Evolutionary conservation across 2,797 vertebrate genomes (phyloP).

Genomic region (Sebastolobus altivelis): DNA sequence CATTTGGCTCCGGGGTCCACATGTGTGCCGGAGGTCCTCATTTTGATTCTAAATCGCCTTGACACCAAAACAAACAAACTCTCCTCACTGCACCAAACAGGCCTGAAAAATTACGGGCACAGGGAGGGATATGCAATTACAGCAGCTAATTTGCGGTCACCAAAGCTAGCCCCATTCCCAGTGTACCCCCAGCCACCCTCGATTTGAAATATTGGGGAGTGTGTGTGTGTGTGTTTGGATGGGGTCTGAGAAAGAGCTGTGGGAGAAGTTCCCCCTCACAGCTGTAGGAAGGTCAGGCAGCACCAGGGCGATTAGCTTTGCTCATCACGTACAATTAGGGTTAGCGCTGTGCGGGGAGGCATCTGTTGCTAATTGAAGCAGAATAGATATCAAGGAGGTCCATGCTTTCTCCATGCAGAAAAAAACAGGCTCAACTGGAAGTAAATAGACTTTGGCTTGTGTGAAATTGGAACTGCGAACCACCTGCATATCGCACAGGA

Average conservation of each 20-base stretch:
- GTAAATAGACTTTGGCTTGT: slow-evolving; percentile 84
- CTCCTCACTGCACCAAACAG: slow-evolving; percentile 78
- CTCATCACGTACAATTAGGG: slow-evolving; percentile 87
- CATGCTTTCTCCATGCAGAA: slow-evolving; percentile 59
- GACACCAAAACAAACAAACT: slow-evolving; percentile 88
- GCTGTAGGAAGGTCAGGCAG: slow-evolving; percentile 81
- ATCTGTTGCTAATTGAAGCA: slow-evolving; percentile 86
- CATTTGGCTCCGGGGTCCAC: slow-evolving; percentile 79
- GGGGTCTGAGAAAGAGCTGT: slow-evolving; percentile 57
- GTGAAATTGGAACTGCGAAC: slow-evolving; percentile 84
- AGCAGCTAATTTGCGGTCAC: slow-evolving; percentile 84
- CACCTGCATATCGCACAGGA: slow-evolving; percentile 79
- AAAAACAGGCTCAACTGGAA: slow-evolving; percentile 72
- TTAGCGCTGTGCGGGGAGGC: slow-evolving; percentile 77
- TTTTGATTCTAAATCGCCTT: slow-evolving; percentile 85
- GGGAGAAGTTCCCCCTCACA: slow-evolving; percentile 73
- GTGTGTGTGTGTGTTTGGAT: slow-evolving; percentile 43
- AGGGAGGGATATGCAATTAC: slow-evolving; percentile 82
- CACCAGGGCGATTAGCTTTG: slow-evolving; percentile 82
- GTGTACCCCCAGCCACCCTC: slow-evolving; percentile 58
- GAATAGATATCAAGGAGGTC: slow-evolving; percentile 79
- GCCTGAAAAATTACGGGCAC: slow-evolving; percentile 79
- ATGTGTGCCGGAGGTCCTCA: slow-evolving; percentile 81
- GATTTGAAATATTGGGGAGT: slow-evolving; percentile 71
- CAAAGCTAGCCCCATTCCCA: slow-evolving; percentile 65